phyloP scores from a whole-genome alignment of 2,797 vertebrate genomes.

The Gorsachius magnificus region DNA sequence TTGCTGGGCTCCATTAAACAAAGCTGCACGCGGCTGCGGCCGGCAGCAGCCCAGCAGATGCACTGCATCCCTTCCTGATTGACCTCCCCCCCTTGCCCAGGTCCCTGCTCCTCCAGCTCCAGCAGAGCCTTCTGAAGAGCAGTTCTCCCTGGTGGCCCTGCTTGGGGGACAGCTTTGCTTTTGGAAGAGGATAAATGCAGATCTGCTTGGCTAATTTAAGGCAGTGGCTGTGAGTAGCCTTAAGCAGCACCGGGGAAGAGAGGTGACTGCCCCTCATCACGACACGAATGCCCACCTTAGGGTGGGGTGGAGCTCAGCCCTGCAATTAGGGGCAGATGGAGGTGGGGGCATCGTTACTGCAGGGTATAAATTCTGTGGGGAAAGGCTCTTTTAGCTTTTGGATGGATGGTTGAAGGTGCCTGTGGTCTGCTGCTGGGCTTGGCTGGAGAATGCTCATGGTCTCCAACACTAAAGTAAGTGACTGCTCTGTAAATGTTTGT shows the following conservation, averaged over 20 bases:
- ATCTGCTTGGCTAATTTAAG: background rate
- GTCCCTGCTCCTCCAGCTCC: background rate
- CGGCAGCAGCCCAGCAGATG: background rate
- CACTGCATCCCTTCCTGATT: background rate
- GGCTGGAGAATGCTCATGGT: accelerated
- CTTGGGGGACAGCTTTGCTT: background rate
- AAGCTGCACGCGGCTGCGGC: background rate
- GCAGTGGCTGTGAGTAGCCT: background rate
- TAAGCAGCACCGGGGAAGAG: background rate
- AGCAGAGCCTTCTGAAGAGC: background rate
- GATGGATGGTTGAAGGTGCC: accelerated
- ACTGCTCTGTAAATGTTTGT: background rate
- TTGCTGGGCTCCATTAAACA: background rate
- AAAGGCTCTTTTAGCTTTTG: accelerated
- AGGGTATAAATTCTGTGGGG: background rate
- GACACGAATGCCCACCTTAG: no score
- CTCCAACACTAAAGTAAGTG: background rate
- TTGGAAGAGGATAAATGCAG: background rate
- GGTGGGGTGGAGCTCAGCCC: background rate
- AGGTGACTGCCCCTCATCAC: no score
- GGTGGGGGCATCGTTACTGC: background rate
- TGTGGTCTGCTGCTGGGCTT: background rate
- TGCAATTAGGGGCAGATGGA: background rate
- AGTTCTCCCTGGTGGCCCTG: background rate
- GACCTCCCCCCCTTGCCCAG: background rate